Percentiles rank a stretch among this genome's conserved stretches.
Evolutionary conservation across 30 jellyfish, hydroid and myxozoan species (phyloP).

Genomic region (Rhopilema esculentum): DNA sequence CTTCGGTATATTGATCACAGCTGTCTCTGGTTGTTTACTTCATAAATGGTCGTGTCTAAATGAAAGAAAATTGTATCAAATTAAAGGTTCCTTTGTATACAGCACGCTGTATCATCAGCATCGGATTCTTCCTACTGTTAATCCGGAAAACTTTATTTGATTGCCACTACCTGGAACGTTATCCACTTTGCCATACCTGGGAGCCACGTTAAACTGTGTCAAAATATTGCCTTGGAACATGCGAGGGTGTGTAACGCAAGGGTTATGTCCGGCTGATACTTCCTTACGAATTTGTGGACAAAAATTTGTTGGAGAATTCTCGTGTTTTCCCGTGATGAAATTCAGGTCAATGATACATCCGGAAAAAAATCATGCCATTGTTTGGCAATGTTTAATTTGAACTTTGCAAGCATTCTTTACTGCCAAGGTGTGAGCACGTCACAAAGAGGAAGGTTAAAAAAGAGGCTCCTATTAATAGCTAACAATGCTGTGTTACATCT

Average conservation of each 20-base stretch:
- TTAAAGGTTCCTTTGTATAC: background rate
- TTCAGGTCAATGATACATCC: constrained; percentile 1
- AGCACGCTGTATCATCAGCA: background rate
- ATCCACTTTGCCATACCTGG: background rate
- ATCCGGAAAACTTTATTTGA: background rate
- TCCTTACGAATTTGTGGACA: constrained; percentile 23
- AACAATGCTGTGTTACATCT: constrained; percentile 2
- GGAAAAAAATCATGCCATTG: background rate
- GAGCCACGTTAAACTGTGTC: background rate
- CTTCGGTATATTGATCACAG: background rate
- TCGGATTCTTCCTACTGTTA: background rate
- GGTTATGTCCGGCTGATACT: background rate
- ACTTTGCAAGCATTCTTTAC: constrained; percentile 4
- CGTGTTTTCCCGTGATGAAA: constrained; percentile 44
- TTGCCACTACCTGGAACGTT: background rate
- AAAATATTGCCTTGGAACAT: background rate
- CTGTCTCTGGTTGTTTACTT: background rate
- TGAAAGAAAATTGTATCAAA: background rate
- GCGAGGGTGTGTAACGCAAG: background rate
- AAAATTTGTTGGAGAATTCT: background rate
- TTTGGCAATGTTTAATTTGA: constrained; percentile 5
- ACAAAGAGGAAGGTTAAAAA: background rate
- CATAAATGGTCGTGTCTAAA: background rate
- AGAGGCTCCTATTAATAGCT: constrained; percentile 32
- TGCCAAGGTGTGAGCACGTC: background rate